Evolutionary conservation across 2,113 vertebrate species (phyloP).

Genomic region (Felis catus): F.catus_Fca126_mat1.0 CM031413.1:5395001-5395500

Average conservation of each 20-base stretch:
- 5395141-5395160: constrained; percentile 69
- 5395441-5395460: constrained; percentile 80
- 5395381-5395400: constrained; percentile 66
- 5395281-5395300: constrained; percentile 76
- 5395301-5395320: constrained; percentile 72
- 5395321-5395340: constrained; percentile 72
- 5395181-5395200: constrained; percentile 75
- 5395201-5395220: constrained; percentile 67
- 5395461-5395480: constrained; percentile 76
- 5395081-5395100: constrained; percentile 22
- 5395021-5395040: constrained; percentile 56
- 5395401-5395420: constrained; percentile 80
- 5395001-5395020: constrained; percentile 60
- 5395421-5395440: constrained; percentile 66
- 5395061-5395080: constrained; percentile 31
- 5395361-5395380: constrained; percentile 79
- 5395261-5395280: constrained; percentile 81
- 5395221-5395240: constrained; percentile 80
- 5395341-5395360: constrained; percentile 78
- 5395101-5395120: not conserved
- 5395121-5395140: not conserved
- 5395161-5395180: constrained; percentile 77
- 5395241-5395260: constrained; percentile 79
- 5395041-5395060: fast-evolving
- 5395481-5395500: constrained; percentile 57